Percentiles rank a stretch among this genome's conserved stretches.
These are phyloP conservation scores for Pelecanus crispus DNA, from an alignment of 2,113 vertebrate species.

Conservation along the genomic window DNA sequence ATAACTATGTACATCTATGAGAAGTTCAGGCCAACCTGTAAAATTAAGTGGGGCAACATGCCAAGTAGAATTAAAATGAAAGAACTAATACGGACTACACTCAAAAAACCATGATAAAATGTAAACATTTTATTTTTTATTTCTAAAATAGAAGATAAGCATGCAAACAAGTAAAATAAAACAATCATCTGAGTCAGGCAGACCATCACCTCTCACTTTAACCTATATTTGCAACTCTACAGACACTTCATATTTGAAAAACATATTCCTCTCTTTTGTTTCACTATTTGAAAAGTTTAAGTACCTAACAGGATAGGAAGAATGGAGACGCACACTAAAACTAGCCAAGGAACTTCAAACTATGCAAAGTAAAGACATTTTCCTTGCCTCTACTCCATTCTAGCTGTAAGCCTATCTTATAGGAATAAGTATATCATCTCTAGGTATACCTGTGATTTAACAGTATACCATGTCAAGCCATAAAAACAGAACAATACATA, in stretches of 20 bases:
- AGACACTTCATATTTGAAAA: neutral
- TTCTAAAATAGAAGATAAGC: constrained; percentile 5
- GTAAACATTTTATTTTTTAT: neutral
- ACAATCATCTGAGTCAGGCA: neutral
- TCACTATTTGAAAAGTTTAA: neutral
- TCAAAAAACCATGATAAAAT: neutral
- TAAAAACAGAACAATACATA: neutral
- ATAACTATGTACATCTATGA: neutral
- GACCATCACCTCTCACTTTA: neutral
- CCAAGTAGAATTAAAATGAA: neutral
- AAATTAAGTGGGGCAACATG: neutral
- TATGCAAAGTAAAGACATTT: neutral
- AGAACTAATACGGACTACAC: neutral
- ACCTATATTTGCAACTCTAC: neutral
- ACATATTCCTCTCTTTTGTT: neutral
- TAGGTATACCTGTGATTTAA: neutral
- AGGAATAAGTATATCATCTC: neutral
- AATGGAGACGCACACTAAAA: neutral
- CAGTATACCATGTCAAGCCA: neutral
- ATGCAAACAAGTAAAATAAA: neutral
- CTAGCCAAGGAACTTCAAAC: neutral
- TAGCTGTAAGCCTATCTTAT: neutral
- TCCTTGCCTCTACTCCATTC: neutral
- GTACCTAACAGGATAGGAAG: neutral
- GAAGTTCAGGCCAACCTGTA: neutral